Evolutionary conservation across 2,888 invertebrate species (phyloP), one percentile per base, ranked within the genome.

Genomic region (Amaurobius ferox): DNA sequence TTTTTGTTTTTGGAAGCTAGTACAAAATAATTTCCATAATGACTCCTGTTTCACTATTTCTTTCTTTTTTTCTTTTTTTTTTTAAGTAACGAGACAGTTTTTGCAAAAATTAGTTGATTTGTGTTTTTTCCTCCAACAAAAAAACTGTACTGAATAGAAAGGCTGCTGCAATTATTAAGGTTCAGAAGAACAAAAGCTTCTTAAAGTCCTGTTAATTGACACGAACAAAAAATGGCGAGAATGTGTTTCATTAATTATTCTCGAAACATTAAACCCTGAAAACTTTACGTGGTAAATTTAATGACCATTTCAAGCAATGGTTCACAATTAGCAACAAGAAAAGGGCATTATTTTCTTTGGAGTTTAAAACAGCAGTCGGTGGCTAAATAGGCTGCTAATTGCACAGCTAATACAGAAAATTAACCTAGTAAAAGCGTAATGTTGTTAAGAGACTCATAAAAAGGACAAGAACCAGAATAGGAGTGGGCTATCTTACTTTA

Each of bases 171-270:
- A 85, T 85, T 85, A 85, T 66, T 39, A 61, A 72, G 72, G 39
- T 72, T 72, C 72, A 55, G 30, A 48, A 72, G 81, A 72, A 85
- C 83, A 85, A 85, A 85, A 72, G 70, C 76, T 76, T 76, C 71
- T 83, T 62, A 66, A 19, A 32, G 39, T 32, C 71, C 71, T 77
- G 83, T 83, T 72, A 83, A 77, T 67, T 83, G 70, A 71, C 81
- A 71, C 32, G 29, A 55, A 81, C 61, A 76, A 68, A 68, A 28
- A 81, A 64, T 40, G 23, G 23, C 64, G 70, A 80, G 62, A 81
- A 76, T 44, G 72, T 61, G 66, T 77, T 85, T 85, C 83, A 77
- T 85, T 85, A 77, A 85, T 85, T 85, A 85, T 85, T 77, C 39
- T 77, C 83, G 48, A 77, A 85, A 72, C 83, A 85, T 85, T 85